Conservation (phyloP, 2,797 vertebrate species). For the Alauda arvensis region DNA sequence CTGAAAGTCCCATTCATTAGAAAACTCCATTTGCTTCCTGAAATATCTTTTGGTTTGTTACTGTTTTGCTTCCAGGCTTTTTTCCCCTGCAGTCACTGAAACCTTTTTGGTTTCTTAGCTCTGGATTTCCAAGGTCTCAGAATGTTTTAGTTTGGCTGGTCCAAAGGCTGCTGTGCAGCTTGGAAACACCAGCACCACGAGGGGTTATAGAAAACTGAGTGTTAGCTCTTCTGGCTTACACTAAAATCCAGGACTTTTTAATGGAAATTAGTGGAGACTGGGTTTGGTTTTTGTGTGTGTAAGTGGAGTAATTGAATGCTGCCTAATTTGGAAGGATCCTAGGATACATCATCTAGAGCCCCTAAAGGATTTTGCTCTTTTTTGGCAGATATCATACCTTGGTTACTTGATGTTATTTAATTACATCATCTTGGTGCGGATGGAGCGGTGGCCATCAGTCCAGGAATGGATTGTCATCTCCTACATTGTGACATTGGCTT, state of each 20-base stretch:
- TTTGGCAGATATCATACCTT: slow-evolving; percentile 89
- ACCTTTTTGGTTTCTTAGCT: not conserved
- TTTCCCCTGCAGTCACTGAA: not conserved
- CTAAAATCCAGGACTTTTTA: not conserved
- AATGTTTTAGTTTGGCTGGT: not conserved
- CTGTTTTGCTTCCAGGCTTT: not conserved
- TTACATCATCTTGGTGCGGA: slow-evolving; percentile 95
- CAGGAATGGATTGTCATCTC: slow-evolving; percentile 96
- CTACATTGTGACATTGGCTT: slow-evolving; percentile 90
- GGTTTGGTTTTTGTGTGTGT: not conserved
- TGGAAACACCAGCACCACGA: not conserved
- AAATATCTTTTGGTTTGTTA: not conserved
- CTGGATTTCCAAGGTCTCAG: not conserved
- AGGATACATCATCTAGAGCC: not conserved
- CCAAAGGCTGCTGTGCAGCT: not conserved
- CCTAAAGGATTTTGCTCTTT: not conserved
- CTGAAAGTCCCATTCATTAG: not conserved
- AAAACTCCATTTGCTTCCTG: not conserved
- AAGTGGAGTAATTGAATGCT: not conserved
- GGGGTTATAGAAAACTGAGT: not conserved
- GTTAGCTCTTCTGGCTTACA: not conserved
- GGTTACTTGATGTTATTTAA: slow-evolving; percentile 95
- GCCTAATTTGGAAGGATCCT: not conserved
- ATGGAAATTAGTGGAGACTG: not conserved
- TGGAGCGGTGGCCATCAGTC: slow-evolving; percentile 90